phyloP scores from a whole-genome alignment of 1,140 invertebrate genomes.

The Streblospio benedicti region DNA sequence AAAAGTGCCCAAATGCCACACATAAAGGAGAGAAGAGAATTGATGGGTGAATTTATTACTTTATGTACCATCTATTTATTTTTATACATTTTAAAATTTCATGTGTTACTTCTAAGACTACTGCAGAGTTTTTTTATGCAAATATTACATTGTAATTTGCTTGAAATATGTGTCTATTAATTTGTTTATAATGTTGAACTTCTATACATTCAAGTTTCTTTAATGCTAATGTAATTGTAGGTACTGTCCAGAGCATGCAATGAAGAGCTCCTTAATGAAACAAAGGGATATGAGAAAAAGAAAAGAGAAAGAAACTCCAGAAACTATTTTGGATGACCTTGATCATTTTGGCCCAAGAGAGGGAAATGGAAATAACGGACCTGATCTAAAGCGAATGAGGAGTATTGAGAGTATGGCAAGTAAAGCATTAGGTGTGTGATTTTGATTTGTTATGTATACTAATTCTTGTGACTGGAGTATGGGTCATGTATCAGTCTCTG shows the following conservation, averaged over 20 bases:
- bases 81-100: too few species aligned
- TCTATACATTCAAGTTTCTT: constrained; percentile 14
- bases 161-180: constrained; percentile 7
- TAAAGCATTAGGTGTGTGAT: neutral
- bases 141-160: neutral
- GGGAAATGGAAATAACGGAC: neutral
- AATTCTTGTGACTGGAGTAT: too few species aligned
- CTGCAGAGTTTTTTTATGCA: too few species aligned
- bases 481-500: too few species aligned
- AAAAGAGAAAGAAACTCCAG: constrained; percentile 53
- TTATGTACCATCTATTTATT: too few species aligned
- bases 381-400: neutral
- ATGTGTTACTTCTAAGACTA: too few species aligned
- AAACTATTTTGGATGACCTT: constrained; percentile 50
- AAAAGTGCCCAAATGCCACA: constrained; percentile 65
- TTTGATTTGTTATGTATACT: too few species aligned
- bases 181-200: constrained; percentile 9
- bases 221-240: constrained; percentile 39
- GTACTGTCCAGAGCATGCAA: constrained; percentile 58
- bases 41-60: constrained; percentile 52
- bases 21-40: constrained; percentile 58
- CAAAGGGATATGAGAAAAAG: constrained; percentile 53
- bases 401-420: constrained; percentile 1
- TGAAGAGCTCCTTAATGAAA: constrained; percentile 53
- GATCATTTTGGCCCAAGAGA: constrained; percentile 31